Evolutionary conservation across 1,140 invertebrate genomes (phyloP).

Genomic region (Pristionchus pacificus): DNA sequence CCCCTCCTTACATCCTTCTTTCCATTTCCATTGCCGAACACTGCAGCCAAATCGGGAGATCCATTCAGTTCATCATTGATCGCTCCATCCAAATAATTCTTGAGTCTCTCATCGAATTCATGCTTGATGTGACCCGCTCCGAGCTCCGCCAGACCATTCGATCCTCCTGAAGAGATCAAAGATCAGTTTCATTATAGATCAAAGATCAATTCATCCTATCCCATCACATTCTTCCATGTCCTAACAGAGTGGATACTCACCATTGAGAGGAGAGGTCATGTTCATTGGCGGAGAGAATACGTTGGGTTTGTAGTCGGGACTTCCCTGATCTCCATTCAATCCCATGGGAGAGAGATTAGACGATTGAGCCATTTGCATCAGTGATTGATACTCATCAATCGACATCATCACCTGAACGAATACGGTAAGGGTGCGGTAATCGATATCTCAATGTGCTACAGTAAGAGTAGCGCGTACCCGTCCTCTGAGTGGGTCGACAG

Average conservation of each 20-base stretch:
- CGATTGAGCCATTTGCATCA: conserved; percentile 11
- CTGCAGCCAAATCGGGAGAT: not conserved
- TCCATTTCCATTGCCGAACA: no score
- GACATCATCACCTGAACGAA: conserved; percentile 5
- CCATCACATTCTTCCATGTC: no score
- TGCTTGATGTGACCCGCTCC: not conserved
- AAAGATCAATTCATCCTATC: no score
- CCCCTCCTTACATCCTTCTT: no score
- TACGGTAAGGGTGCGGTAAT: no score
- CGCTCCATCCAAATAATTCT: conserved; percentile 11
- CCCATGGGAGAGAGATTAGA: not conserved
- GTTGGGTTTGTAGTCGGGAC: conserved; percentile 2
- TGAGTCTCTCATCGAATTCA: conserved; percentile 29
- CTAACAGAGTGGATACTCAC: not conserved
- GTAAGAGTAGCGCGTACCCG: not conserved
- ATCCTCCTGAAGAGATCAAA: no score
- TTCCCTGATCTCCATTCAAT: not conserved
- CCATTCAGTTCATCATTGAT: not conserved
- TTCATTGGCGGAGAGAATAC: not conserved
- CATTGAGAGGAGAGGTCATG: not conserved
- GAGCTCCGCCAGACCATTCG: no score
- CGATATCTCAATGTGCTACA: conserved; percentile 1
- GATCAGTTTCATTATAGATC: no score
- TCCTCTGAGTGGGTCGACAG: not conserved
- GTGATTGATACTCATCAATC: conserved; percentile 11